These are phyloP conservation scores for Microcebus murinus DNA, from an alignment of 2,113 vertebrate species.

Conservation along the genomic window DNA sequence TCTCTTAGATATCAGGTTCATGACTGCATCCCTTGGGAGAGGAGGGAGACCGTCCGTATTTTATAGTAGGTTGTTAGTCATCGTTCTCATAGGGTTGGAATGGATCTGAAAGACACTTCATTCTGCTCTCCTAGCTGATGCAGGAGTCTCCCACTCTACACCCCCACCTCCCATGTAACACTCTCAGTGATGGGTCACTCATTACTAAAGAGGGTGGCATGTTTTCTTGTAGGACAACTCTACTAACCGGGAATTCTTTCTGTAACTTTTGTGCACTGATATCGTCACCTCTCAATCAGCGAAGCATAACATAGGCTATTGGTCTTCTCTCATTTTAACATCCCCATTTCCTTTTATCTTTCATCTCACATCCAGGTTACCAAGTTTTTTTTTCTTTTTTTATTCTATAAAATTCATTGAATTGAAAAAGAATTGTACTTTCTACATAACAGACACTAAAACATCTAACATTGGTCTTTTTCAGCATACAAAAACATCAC, in stretches of 20 bases:
- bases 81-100: background rate
- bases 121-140: background rate
- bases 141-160: background rate
- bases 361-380: background rate
- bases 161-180: background rate
- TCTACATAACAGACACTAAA: background rate
- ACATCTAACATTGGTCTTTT: background rate
- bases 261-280: background rate
- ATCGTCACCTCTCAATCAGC: background rate
- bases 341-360: background rate
- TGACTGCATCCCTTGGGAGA: background rate
- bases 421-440: background rate
- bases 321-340: background rate
- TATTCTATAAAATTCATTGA: constrained; percentile 81
- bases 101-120: background rate
- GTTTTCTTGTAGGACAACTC: background rate
- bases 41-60: background rate
- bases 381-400: too few relatives aligned
- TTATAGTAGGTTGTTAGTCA: background rate
- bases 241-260: background rate
- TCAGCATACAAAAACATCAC: background rate
- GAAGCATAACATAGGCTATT: background rate
- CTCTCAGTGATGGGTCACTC: background rate
- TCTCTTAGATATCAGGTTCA: background rate
- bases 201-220: background rate